phyloP scores from a whole-genome alignment of 2,797 vertebrate genomes.

The Microctenopoma stevenorrisi region DNA sequence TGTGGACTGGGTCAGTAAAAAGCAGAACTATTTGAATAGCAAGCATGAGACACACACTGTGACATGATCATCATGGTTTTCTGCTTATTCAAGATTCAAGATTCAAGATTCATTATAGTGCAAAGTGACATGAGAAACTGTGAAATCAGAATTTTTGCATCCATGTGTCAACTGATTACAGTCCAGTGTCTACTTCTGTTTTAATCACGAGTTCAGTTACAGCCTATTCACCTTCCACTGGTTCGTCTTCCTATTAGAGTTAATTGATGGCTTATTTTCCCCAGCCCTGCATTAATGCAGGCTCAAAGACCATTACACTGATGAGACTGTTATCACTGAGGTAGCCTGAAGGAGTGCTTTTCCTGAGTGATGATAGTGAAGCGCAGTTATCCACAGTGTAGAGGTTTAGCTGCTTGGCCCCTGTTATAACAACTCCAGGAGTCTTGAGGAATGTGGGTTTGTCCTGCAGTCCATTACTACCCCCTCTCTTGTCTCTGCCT shows the following conservation, averaged over 20 bases:
- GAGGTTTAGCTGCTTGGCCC: constrained; percentile 64
- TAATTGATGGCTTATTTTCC: constrained; percentile 11
- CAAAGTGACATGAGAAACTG: background rate
- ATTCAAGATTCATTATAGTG: background rate
- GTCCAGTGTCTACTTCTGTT: background rate
- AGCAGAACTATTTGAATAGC: constrained; percentile 50
- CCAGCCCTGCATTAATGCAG: constrained; percentile 34
- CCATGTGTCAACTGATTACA: background rate
- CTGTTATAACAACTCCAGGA: constrained; percentile 76
- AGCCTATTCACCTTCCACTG: background rate
- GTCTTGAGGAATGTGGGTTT: constrained; percentile 86
- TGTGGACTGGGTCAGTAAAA: constrained; percentile 48
- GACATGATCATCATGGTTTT: background rate
- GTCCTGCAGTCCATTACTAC: constrained; percentile 82
- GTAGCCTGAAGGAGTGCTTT: constrained; percentile 26
- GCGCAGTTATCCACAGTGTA: constrained; percentile 53
- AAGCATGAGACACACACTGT: constrained; percentile 31
- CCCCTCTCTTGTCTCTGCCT: constrained; percentile 75
- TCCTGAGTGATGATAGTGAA: constrained; percentile 54
- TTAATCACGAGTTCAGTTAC: background rate
- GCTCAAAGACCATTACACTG: constrained; percentile 13
- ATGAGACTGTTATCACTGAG: constrained; percentile 16
- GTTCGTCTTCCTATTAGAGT: background rate
- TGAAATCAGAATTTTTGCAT: too few species aligned
- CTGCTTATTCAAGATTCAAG: background rate